phyloP scores from a whole-genome alignment of 2,113 vertebrate genomes.

The Pheucticus melanocephalus region DNA sequence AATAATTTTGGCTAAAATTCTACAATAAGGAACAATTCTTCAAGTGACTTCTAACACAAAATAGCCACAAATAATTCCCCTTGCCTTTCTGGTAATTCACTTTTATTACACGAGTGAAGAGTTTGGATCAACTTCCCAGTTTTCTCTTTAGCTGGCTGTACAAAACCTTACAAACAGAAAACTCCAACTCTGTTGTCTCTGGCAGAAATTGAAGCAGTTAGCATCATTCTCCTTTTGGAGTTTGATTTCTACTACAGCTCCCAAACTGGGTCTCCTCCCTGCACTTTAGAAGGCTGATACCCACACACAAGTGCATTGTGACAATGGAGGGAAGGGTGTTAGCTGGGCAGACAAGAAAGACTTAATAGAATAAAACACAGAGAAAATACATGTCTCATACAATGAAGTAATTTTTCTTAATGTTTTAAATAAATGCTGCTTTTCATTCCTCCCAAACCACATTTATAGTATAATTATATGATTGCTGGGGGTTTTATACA shows the following conservation, averaged over 20 bases:
- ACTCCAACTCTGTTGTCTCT: background rate
- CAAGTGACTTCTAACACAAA: background rate
- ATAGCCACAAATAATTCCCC: background rate
- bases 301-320: background rate
- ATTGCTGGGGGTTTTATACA: constrained; percentile 72
- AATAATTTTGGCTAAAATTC: background rate
- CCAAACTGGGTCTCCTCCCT: background rate
- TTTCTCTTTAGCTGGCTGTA: background rate
- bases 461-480: constrained; percentile 72
- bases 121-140: background rate
- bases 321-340: background rate
- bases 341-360: constrained; percentile 9
- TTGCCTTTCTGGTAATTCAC: background rate
- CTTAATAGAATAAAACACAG: constrained; percentile 4
- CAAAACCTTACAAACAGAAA: background rate
- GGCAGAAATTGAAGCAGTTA: background rate
- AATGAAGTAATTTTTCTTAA: constrained; percentile 47
- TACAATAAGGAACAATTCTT: background rate
- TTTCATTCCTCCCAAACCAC: constrained; percentile 62
- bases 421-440: constrained; percentile 67
- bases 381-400: constrained; percentile 14
- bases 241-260: background rate
- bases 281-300: background rate
- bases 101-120: background rate
- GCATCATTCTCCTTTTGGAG: background rate